These are phyloP conservation scores for Dicaeum eximium DNA, from an alignment of 2,113 vertebrate species.

Conservation along the genomic window DNA sequence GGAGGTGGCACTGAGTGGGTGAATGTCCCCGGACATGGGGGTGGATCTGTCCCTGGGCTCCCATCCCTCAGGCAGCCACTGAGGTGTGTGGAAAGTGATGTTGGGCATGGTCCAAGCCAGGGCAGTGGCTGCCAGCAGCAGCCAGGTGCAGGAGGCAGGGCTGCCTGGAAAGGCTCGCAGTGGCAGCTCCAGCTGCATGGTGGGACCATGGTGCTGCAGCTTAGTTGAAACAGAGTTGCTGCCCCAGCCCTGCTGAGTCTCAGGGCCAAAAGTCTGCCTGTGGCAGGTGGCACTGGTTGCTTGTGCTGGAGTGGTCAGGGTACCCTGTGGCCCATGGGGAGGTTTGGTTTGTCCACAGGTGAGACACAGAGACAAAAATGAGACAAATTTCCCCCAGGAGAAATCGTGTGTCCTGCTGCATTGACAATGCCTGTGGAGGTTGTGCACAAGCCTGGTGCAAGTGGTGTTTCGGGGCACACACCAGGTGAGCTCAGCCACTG, in stretches of 20 bases:
- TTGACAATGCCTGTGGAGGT: fast-evolving
- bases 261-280: fast-evolving
- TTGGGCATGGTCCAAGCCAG: neutral
- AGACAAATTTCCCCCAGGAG: neutral
- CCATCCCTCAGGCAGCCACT: fast-evolving
- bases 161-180: neutral
- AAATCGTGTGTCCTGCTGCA: neutral
- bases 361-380: neutral
- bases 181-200: fast-evolving
- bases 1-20: neutral
- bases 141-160: neutral
- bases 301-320: neutral
- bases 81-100: neutral
- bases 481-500: neutral
- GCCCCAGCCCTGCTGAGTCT: neutral
- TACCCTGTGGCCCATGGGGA: fast-evolving
- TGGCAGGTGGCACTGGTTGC: neutral
- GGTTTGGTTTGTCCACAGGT: neutral
- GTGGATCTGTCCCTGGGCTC: neutral
- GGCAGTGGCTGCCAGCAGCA: neutral
- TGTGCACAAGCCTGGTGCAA: neutral
- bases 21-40: neutral
- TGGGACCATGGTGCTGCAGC: neutral
- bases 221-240: neutral
- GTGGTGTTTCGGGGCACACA: neutral